These are phyloP conservation scores for Calliopsis andreniformis DNA, from an alignment of 1,140 invertebrate genomes.

Conservation along the genomic window DNA sequence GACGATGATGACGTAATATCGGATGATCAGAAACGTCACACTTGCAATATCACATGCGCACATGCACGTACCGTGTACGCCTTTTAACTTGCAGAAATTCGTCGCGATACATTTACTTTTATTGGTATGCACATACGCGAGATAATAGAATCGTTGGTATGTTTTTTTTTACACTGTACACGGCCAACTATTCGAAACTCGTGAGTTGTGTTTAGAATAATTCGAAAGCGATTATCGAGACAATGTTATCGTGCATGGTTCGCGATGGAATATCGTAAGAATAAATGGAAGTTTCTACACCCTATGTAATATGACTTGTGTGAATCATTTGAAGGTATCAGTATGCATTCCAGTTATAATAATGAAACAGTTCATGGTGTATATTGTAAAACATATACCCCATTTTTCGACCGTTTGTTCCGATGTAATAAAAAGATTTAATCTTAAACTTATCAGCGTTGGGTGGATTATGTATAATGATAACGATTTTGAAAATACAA, in stretches of 20 bases:
- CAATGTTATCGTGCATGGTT: neutral
- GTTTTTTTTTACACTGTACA: neutral
- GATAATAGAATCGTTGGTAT: neutral
- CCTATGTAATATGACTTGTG: neutral
- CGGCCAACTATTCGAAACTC: neutral
- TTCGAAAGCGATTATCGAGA: neutral
- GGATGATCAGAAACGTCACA: conserved; percentile 67
- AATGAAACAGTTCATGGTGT: too few species aligned
- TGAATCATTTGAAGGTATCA: neutral
- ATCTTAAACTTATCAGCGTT: too few species aligned
- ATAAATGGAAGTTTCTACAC: neutral
- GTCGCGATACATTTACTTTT: neutral
- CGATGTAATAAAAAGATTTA: too few species aligned
- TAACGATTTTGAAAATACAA: too few species aligned
- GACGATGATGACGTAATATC: conserved; percentile 69
- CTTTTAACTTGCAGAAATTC: neutral
- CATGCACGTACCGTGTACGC: neutral
- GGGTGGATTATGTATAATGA: too few species aligned
- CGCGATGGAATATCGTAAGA: neutral
- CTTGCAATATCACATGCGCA: conserved; percentile 24
- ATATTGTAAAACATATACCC: too few species aligned
- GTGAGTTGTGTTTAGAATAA: neutral
- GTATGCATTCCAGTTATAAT: too few species aligned
- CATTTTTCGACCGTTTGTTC: too few species aligned
- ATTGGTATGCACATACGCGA: too few species aligned